A percentile compares a stretch with the other conserved stretches of the same genome.
Conservation (phyloP, 2,113 vertebrate species). For the Cryptotis parvus region DNA sequence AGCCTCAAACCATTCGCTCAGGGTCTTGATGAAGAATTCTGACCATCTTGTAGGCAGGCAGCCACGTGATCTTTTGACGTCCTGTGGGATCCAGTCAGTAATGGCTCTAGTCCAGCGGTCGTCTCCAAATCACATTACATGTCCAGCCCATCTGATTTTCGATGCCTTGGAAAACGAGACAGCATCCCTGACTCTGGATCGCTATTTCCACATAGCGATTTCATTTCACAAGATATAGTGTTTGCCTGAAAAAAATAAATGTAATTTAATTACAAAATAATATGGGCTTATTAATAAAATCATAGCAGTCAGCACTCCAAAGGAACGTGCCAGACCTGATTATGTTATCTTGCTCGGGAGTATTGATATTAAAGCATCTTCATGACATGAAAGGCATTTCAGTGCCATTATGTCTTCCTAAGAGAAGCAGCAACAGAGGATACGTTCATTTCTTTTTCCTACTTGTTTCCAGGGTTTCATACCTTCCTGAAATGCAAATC, state of each 20-base stretch:
- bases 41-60: no score
- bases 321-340: background rate
- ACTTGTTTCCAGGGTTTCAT: constrained; percentile 51
- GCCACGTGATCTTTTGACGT: no score
- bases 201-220: constrained; percentile 13
- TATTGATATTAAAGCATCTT: background rate
- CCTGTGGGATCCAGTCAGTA: no score
- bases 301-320: background rate
- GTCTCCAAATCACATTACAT: no score
- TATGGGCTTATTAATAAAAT: background rate
- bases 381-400: background rate
- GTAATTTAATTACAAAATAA: constrained; percentile 58
- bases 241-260: constrained; percentile 36
- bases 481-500: constrained; percentile 55
- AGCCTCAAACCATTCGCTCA: no score
- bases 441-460: constrained; percentile 54
- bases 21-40: no score
- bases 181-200: no score
- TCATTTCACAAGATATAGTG: background rate
- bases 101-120: no score
- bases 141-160: no score
- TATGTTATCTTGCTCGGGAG: background rate
- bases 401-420: background rate
- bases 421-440: background rate
- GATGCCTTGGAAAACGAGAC: no score